These are phyloP conservation scores for Mustelus asterias DNA, from an alignment of 2,113 vertebrate species.

Conservation along the genomic window DNA sequence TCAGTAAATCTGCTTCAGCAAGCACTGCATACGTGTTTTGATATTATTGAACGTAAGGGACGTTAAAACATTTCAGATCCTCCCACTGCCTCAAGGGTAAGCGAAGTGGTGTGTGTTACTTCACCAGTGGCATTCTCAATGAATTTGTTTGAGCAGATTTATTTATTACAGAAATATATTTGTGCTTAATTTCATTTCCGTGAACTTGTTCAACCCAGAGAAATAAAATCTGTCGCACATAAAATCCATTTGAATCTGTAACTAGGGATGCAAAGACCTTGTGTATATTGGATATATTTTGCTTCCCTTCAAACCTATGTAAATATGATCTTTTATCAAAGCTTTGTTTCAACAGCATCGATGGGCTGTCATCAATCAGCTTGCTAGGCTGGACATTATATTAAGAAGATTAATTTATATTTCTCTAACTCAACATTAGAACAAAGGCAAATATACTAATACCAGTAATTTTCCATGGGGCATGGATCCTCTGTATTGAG, in stretches of 20 bases:
- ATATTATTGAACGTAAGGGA: neutral
- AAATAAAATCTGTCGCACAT: neutral
- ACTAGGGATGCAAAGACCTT: neutral
- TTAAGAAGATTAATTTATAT: neutral
- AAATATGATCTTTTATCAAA: neutral
- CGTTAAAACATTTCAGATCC: neutral
- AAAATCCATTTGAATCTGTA: neutral
- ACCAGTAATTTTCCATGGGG: neutral
- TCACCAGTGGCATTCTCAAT: neutral
- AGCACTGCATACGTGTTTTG: neutral
- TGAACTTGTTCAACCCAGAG: neutral
- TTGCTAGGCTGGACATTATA: neutral
- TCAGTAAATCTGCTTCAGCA: neutral
- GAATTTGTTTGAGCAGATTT: neutral
- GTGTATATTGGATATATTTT: neutral
- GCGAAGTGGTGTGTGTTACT: neutral
- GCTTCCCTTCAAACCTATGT: neutral
- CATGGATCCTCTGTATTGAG: neutral
- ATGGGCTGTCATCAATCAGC: neutral
- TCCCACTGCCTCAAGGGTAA: neutral
- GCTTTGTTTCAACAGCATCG: neutral
- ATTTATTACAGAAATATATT: slow-evolving; percentile 5
- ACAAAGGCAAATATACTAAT: neutral
- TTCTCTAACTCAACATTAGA: neutral
- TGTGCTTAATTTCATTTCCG: neutral